These are phyloP conservation scores for Zeuzera pyrina DNA, from an alignment of 2,888 invertebrate species.

Conservation along the genomic window DNA sequence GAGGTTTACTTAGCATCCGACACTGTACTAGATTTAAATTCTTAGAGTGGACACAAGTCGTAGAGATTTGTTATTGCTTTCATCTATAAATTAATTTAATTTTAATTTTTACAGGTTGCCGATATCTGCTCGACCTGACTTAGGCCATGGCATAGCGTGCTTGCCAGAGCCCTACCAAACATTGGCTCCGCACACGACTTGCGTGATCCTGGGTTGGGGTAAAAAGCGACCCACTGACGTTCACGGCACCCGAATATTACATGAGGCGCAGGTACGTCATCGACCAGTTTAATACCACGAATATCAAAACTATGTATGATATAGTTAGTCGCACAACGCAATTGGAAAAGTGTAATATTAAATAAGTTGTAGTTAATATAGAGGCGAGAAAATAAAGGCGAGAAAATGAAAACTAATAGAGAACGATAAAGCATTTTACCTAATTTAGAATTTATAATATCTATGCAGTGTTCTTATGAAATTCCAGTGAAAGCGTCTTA, in stretches of 20 bases:
- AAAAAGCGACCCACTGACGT: slow-evolving; percentile 83
- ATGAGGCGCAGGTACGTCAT: slow-evolving; percentile 82
- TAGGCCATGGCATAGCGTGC: slow-evolving; percentile 81
- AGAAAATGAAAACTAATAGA: too few species aligned
- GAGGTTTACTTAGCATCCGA: not conserved
- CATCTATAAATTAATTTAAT: not conserved
- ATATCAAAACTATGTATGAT: too few species aligned
- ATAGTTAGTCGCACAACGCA: too few species aligned
- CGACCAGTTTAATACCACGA: too few species aligned
- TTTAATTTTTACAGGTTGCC: slow-evolving; percentile 36
- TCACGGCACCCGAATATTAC: slow-evolving; percentile 86
- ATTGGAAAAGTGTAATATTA: too few species aligned
- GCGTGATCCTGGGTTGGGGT: slow-evolving; percentile 95
- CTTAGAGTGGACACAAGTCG: too few species aligned
- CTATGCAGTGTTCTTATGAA: too few species aligned
- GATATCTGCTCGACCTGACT: slow-evolving; percentile 36
- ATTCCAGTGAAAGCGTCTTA: too few species aligned
- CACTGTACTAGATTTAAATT: not conserved
- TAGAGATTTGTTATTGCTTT: not conserved
- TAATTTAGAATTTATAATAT: too few species aligned
- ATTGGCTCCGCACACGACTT: slow-evolving; percentile 76
- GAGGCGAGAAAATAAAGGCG: too few species aligned
- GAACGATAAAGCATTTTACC: too few species aligned
- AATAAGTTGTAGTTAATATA: too few species aligned
- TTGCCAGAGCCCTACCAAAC: slow-evolving; percentile 81